These are phyloP conservation scores for Menidia beryllina DNA, from an alignment of 2,113 vertebrate species.

Conservation along the genomic window DNA sequence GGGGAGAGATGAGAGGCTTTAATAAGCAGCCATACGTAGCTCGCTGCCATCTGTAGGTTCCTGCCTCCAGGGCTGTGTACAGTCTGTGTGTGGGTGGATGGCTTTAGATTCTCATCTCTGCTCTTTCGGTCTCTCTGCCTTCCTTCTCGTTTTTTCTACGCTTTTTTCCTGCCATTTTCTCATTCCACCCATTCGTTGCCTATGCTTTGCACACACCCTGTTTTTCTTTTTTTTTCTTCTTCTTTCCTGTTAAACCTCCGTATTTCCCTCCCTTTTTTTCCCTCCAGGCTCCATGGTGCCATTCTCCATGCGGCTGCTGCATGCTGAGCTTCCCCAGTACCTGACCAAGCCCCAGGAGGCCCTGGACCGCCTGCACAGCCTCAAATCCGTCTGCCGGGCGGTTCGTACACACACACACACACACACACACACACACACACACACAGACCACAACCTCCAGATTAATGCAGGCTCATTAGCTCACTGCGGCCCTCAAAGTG, in stretches of 20 bases:
- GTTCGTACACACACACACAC: conserved; percentile 76
- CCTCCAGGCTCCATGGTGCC: conserved; percentile 95
- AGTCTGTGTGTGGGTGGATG: conserved; percentile 78
- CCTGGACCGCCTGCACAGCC: conserved; percentile 91
- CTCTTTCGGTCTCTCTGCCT: conserved; percentile 24
- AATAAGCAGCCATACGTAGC: conserved; percentile 82
- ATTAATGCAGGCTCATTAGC: conserved; percentile 28
- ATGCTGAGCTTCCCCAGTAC: conserved; percentile 96
- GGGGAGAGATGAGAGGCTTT: conserved; percentile 75
- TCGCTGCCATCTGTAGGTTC: conserved; percentile 80
- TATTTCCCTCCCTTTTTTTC: conserved; percentile 3
- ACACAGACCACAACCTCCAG: conserved; percentile 31
- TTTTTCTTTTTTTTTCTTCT: conserved; percentile 20
- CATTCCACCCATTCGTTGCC: conserved; percentile 37
- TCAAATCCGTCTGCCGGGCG: conserved; percentile 90
- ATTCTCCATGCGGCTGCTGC: conserved; percentile 95
- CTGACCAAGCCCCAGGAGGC: conserved; percentile 93
- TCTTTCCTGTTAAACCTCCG: neutral
- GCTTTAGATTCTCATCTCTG: conserved; percentile 77
- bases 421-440: conserved; percentile 29
- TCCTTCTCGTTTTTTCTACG: conserved; percentile 19
- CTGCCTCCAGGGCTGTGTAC: conserved; percentile 77
- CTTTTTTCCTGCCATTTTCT: conserved; percentile 34
- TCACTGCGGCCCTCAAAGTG: conserved; percentile 22
- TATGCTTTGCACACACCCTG: conserved; percentile 28